Base-by-base conservation (phyloP, 2,797 vertebrate genomes). In the Dipus sagitta region DNA sequence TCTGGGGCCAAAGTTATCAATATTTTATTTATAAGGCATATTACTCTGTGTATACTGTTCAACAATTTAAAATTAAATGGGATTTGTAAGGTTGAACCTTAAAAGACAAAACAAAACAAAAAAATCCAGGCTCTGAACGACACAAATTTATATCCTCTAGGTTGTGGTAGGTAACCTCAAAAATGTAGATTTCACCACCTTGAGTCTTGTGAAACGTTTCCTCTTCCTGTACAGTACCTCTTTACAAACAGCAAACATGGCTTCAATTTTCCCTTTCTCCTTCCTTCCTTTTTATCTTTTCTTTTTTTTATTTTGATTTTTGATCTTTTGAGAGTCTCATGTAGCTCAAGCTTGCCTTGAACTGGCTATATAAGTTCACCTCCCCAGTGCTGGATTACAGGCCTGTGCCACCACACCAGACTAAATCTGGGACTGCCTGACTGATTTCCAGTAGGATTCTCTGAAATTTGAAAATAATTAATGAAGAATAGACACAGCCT, bases 61-160 rank as follows among this genome's bases (percentile, higher is more conserved):
- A 94, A 74, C 6, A 64, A 71, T 86, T 88, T 88, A 42, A 60
- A 89, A 88, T 74, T 60, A 84, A 77, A 38, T 83, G 47, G 78
- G 17, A 64, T 81, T 91, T 88, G 8, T 15, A 54, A 12, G 83
- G 15, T n/a, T 83, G 26, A 87, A 52, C 34, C 71, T 88, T 68
- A 72, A 42, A 64, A 95, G 93, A 47, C 47, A 75, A 60, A 26
- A 42, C 10, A 26, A 30, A 68, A 68, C 28, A 54, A 28, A n/a
- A n/a, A 54, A 54, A 54, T 11, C 52, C 54, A 54, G 72, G 7
- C 62, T 42, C 6, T 10, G 17, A 70, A 62, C 62, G 13, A 60
- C 30, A 81, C 20, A 85, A 20, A 92, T 68, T 92, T 65, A 80
- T 3, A 64, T 14, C 23, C 68, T 4, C 24, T 75, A 38, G 10